Evolutionary conservation across 64 coral and sea anemone species (phyloP).

Genomic region (Porites lutea): DNA sequence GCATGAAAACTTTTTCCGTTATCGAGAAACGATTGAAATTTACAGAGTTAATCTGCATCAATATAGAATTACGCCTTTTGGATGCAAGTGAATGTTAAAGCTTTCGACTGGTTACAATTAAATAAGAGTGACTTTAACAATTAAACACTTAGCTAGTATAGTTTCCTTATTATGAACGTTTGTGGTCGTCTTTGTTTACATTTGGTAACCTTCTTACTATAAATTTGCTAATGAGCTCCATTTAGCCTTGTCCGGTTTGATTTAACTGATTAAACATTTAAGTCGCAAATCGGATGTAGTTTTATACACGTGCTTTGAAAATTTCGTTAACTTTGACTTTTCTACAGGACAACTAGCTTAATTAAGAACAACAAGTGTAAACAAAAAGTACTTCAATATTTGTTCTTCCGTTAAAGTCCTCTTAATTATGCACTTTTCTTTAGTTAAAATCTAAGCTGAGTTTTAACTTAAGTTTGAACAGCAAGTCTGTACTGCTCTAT

Average conservation of each 20-base stretch:
- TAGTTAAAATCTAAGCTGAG: neutral
- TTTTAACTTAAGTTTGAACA: neutral
- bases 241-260: neutral
- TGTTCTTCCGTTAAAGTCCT: slow-evolving; percentile 37
- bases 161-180: neutral
- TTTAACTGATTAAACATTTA: slow-evolving; percentile 49
- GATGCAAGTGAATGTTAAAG: too few relatives aligned
- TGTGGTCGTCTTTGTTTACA: neutral
- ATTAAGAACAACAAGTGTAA: neutral
- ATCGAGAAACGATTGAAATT: too few relatives aligned
- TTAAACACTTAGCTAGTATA: neutral
- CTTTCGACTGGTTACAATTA: too few relatives aligned
- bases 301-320: neutral
- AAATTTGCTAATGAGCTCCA: neutral
- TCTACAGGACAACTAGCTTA: neutral
- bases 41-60: too few relatives aligned
- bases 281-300: slow-evolving; percentile 21
- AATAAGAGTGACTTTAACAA: too few relatives aligned
- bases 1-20: too few relatives aligned
- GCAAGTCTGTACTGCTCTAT: neutral
- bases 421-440: slow-evolving; percentile 11
- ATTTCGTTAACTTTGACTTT: slow-evolving; percentile 30
- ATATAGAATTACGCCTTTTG: too few relatives aligned
- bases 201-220: neutral
- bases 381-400: slow-evolving; percentile 33